Evolutionary conservation across 2,888 invertebrate genomes (phyloP), one percentile per base, ranked within the genome.

Genomic region (Sarcophaga rosellei): DNA sequence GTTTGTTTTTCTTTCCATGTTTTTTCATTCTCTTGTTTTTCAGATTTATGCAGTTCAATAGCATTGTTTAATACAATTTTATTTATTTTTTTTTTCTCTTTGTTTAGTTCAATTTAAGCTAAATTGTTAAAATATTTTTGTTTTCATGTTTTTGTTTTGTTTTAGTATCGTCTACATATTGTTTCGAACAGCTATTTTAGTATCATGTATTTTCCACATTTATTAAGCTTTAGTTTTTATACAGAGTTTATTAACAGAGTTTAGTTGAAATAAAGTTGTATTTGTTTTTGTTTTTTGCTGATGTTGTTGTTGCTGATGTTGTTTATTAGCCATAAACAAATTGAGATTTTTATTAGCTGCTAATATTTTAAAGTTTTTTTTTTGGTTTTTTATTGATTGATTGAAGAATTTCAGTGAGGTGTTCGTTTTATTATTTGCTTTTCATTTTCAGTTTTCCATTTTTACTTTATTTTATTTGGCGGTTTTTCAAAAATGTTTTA

Each of bases 341-440:
- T 66, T 77, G 20, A 21, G 17, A 35, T 85, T 82, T 81, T 68
- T 80, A 53, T 8, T 35, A 8, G 17, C 53, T 53, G 12, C 53
- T 12, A 17, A 53, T 17, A 15, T 17, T 53, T 53, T 53, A 53
- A 17, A 53, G 15, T 53, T 53, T 53, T 80, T 84, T 84, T 74
- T n/a, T n/a, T n/a, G n/a, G n/a, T n/a, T n/a, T n/a, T 59, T 1
- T 62, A 82, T 88, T 82, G 65, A 57, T 68, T 61, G 35, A 76
- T 84, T 88, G 91, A 92, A 92, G 91, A 92, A 92, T 92, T 92
- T 92, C 92, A 89, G 91, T 92, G 91, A 92, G 91, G 92, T 90
- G 90, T 89, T 88, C 63, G 21, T 72, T 78, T 62, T n/a, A 69
- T 47, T 62, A 21, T 66, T 35, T 35, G 35, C 35, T 10, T 35